Base-by-base conservation (phyloP, 2,113 vertebrate genomes). In the Bagarius yarrelli region DNA sequence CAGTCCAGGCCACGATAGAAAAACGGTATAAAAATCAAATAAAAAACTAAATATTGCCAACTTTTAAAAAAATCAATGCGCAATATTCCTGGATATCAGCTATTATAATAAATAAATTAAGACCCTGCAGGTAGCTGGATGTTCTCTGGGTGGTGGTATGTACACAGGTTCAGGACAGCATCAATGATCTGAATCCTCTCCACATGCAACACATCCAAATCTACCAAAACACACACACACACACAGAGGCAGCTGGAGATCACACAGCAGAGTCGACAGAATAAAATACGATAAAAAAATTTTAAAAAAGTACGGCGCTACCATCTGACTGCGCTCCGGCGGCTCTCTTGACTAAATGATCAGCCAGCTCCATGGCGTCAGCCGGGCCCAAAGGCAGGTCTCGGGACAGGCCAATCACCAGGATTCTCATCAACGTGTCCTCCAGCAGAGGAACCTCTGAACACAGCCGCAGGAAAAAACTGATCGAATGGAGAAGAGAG, bases 141-240 rank as follows among this genome's bases (percentile, higher is more conserved):
- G 89, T 99, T 99, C 89, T 99, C 98, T 0, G 97, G 98, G 83
- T 99, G 97, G 85, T 99, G 98, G 21, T 99, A 99, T 83, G 97
- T 99, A 87, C 97, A 99, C 76, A 99, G 92, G 87, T 99, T 99
- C 81, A 99, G 91, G 52, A 99, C 97, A 0, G 98, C 98, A 23
- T 99, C 97, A 0, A 99, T 96, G 64, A 99, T 92, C 82, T 99
- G 98, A 85, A 97, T 95, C 87, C 97, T 91, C 86, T 98, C 98
- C 85, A 99, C 96, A 83, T 91, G 95, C 89, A 99, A 89, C 82
- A 99, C 98, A 36, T 98, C 96, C 0, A 99, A 90, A 85, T 99
- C 98, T 98, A 83, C 64, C 89, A 80, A 79, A 87, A 67, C 4
- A 82, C 79, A 61, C 0, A 88, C 82, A 88, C 81, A 86, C 64